phyloP scores from a whole-genome alignment of 2,797 vertebrate species.

The Channallabes apus region DNA sequence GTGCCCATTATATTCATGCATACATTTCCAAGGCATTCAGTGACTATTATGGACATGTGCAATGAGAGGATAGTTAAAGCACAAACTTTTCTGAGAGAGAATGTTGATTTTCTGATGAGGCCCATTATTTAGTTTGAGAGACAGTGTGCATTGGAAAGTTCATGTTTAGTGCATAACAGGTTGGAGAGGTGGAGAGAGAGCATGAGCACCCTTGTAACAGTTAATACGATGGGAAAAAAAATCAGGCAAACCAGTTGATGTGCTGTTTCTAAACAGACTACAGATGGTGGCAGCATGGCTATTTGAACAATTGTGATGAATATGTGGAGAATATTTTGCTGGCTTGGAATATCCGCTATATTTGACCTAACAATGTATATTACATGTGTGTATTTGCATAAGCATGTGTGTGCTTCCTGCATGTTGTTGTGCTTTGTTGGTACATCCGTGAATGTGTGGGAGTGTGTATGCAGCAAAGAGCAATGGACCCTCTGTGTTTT shows the following conservation, averaged over 20 bases:
- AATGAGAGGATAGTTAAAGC: neutral
- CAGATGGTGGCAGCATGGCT: slow-evolving; percentile 14
- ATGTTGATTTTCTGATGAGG: slow-evolving; percentile 25
- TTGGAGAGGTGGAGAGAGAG: slow-evolving; percentile 32
- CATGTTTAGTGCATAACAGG: slow-evolving; percentile 35
- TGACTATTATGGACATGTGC: neutral
- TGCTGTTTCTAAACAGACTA: slow-evolving; percentile 14
- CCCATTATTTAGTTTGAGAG: slow-evolving; percentile 47
- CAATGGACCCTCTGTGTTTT: slow-evolving; percentile 42
- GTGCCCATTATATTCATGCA: neutral
- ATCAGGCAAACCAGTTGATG: slow-evolving; percentile 18
- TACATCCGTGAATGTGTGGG: neutral
- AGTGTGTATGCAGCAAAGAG: slow-evolving; percentile 18
- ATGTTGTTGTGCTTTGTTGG: slow-evolving; percentile 1
- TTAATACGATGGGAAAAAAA: slow-evolving; percentile 34
- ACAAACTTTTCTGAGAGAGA: neutral
- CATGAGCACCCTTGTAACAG: slow-evolving; percentile 31
- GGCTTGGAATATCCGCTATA: slow-evolving; percentile 1
- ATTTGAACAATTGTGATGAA: slow-evolving; percentile 15
- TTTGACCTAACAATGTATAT: neutral
- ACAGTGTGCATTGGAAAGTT: slow-evolving; percentile 38
- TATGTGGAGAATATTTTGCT: neutral
- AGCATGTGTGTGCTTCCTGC: slow-evolving; percentile 26
- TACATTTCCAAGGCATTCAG: neutral
- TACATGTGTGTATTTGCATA: slow-evolving; percentile 28